phyloP scores from a whole-genome alignment of 2,888 invertebrate genomes.

The Orthosia cruda region DNA sequence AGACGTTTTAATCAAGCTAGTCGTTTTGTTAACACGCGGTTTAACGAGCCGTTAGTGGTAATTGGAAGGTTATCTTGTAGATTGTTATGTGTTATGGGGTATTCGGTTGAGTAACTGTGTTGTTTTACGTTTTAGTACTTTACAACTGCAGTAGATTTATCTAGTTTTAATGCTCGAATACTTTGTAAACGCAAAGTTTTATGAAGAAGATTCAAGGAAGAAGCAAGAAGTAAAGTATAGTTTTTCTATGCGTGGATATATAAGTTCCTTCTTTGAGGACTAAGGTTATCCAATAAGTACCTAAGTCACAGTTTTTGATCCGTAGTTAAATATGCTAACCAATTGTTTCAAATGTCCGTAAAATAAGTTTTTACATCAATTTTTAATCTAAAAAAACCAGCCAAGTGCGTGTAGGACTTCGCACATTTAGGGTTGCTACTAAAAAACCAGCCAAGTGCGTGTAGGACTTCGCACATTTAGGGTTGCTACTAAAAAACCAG shows the following conservation, averaged over 20 bases:
- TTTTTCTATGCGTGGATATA: neutral
- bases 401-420: too few species aligned
- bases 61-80: constrained; percentile 6
- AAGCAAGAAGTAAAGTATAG: neutral
- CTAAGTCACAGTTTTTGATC: too few species aligned
- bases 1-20: constrained; percentile 30
- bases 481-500: too few species aligned
- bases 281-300: neutral
- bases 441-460: too few species aligned
- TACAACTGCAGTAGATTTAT: neutral
- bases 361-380: too few species aligned
- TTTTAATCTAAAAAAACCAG: too few species aligned
- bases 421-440: too few species aligned
- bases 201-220: neutral
- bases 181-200: neutral
- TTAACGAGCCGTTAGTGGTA: constrained; percentile 5
- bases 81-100: neutral
- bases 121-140: neutral
- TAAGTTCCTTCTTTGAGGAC: neutral
- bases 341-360: too few species aligned
- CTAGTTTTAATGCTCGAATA: neutral
- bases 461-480: too few species aligned
- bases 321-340: too few species aligned
- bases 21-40: constrained; percentile 16
- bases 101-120: neutral